These are phyloP conservation scores for Kryptolebias marmoratus DNA, from an alignment of 2,113 vertebrate species.

Conservation along the genomic window DNA sequence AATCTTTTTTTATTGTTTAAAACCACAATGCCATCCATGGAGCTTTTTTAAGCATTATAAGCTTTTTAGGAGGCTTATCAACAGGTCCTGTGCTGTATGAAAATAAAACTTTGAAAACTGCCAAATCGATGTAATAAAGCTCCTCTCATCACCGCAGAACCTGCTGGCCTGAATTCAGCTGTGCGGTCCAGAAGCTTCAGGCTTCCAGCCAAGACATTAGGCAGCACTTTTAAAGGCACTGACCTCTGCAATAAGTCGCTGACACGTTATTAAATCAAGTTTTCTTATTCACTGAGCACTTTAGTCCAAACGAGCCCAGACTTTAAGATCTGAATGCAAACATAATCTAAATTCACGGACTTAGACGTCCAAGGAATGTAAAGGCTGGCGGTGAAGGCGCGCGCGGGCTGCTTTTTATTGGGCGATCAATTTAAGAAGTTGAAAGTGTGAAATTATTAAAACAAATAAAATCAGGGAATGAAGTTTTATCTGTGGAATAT, in stretches of 20 bases:
- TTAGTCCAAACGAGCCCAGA: background rate
- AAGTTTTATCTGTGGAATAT: background rate
- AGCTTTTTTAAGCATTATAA: no score
- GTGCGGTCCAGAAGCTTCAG: constrained; percentile 1
- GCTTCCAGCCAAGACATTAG: constrained; percentile 9
- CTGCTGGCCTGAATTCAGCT: constrained; percentile 4
- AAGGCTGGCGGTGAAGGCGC: background rate
- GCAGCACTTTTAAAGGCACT: background rate
- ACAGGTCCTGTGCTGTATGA: no score
- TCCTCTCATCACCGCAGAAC: background rate
- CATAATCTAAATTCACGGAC: background rate
- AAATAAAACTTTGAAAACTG: background rate
- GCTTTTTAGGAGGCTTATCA: no score
- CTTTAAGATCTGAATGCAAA: no score
- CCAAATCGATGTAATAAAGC: background rate
- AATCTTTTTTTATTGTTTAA: no score
- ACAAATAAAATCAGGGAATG: no score
- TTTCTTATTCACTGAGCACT: background rate
- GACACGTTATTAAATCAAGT: constrained; percentile 14
- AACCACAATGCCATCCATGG: no score
- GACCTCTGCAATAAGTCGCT: constrained; percentile 8
- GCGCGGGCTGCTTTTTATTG: background rate
- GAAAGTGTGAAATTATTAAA: background rate
- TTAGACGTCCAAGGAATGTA: background rate
- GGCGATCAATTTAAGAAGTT: background rate